A percentile compares a stretch with the other conserved stretches of the same genome.
Evolutionary conservation across 2,888 invertebrate species (phyloP).

Genomic region (Heterodera filipjevi): DNA sequence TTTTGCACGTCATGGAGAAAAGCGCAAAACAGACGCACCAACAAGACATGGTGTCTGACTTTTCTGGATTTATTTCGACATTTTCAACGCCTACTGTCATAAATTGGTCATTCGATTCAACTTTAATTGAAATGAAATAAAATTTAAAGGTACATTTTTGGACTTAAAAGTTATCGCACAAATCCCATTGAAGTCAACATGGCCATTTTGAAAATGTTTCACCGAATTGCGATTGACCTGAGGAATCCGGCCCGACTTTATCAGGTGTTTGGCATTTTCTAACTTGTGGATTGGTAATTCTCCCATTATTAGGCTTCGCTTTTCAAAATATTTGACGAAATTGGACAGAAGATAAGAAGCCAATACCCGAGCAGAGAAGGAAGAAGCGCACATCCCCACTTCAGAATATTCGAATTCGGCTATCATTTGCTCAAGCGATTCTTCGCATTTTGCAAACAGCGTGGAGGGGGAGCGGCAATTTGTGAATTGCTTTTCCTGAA

Average conservation of each 20-base stretch:
- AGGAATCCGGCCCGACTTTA: slow-evolving; percentile 84
- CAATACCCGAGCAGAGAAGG: slow-evolving; percentile 31
- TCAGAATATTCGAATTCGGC: slow-evolving; percentile 86
- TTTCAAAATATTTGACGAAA: slow-evolving; percentile 82
- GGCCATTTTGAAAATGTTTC: slow-evolving; percentile 84
- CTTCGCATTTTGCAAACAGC: slow-evolving; percentile 70
- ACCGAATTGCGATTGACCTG: slow-evolving; percentile 86
- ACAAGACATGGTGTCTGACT: slow-evolving; percentile 48
- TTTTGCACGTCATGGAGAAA: slow-evolving; percentile 67
- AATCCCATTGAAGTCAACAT: slow-evolving; percentile 83
- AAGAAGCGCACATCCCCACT: slow-evolving; percentile 57
- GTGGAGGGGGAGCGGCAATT: slow-evolving; percentile 74
- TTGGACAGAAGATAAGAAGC: slow-evolving; percentile 70
- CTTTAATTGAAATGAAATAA: too few relatives aligned
- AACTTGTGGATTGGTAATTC: neutral
- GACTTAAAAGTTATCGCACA: slow-evolving; percentile 78
- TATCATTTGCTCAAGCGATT: slow-evolving; percentile 84
- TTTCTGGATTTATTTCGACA: slow-evolving; percentile 51
- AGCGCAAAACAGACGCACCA: slow-evolving; percentile 58
- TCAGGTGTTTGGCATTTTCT: slow-evolving; percentile 69
- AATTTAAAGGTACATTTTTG: slow-evolving; percentile 66
- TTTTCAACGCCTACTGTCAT: slow-evolving; percentile 82
- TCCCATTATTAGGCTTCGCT: slow-evolving; percentile 70
- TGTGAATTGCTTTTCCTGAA: slow-evolving; percentile 95
- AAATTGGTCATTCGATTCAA: slow-evolving; percentile 73